Evolutionary conservation across 2,797 vertebrate species (phyloP), one percentile per base, ranked within the genome.

Genomic region (Lophius americanus): DNA sequence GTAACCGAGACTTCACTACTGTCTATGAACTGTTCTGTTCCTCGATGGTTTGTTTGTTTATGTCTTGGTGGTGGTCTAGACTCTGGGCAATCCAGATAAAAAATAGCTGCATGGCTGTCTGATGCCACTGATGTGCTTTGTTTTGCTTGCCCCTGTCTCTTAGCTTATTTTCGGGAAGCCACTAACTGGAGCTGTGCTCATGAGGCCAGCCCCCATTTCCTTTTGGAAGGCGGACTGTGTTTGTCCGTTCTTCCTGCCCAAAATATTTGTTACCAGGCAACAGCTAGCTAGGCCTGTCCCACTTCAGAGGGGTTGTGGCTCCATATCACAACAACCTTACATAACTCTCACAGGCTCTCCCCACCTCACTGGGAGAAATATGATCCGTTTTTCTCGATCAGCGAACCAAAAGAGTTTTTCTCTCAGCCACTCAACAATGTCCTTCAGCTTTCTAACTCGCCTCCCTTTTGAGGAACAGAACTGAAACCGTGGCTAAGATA

Each of bases 201-300:
- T 76, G 80, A 89, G 92, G 77, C 85, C 90, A 76, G 82, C 88
- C 92, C 85, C 88, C 85, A 72, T 92, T 93, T 92, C 87, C 91
- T 84, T 71, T 75, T 85, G 87, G 89, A 90, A 91, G 91, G 92
- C 88, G 88, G 90, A 87, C 81, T 91, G 1, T 92, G 91, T 92
- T 93, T 92, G 91, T 91, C 76, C 87, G 60, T 76, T 92, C 89
- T 89, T 81, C 88, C 89, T 89, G 91, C 87, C 90, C 93, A 92
- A 94, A 94, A 95, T 94, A 94, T 91, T 90, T 89, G 93, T 93
- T 92, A 84, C 93, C 76, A 93, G 83, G 94, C 94, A 93, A 94
- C 93, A 69, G 68, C 48, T 59, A 23, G 23, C 23, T 23, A 83
- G 81, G 87, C 87, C 91, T 83, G 73, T 90, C 92, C 92, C 86